phyloP scores from a whole-genome alignment of 2,113 vertebrate species.

The Pseudolaguvia tuberculata region DNA sequence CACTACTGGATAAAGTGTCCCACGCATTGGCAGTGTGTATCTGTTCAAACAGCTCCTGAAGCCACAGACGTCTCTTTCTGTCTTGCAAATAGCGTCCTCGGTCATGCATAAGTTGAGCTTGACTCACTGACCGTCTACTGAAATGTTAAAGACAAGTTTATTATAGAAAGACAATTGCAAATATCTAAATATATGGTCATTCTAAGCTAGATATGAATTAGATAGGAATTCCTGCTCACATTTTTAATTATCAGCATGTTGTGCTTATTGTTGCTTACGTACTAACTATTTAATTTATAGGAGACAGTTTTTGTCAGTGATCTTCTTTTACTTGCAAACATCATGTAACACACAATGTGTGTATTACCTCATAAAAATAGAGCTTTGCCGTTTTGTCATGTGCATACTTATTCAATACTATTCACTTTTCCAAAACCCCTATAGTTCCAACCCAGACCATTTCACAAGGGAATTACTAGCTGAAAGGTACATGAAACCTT shows the following conservation, averaged over 20 bases:
- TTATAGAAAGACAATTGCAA: neutral
- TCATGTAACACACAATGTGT: too few relatives aligned
- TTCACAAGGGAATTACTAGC: neutral
- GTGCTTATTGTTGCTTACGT: neutral
- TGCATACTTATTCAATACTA: neutral
- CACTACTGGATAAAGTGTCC: slow-evolving; percentile 50
- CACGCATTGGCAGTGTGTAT: slow-evolving; percentile 88
- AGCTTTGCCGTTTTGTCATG: neutral
- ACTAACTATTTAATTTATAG: too few relatives aligned
- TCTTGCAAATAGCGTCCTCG: slow-evolving; percentile 89
- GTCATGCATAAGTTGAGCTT: slow-evolving; percentile 94
- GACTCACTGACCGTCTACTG: slow-evolving; percentile 90
- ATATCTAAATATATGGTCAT: neutral
- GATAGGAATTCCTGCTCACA: too few relatives aligned
- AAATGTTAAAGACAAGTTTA: neutral
- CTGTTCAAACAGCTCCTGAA: slow-evolving; percentile 85
- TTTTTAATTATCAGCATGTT: neutral
- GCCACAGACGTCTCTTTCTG: slow-evolving; percentile 79
- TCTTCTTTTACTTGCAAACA: too few relatives aligned
- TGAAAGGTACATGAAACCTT: neutral
- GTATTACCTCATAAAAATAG: neutral
- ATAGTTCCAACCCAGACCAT: neutral
- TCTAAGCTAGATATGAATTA: neutral
- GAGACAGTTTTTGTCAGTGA: too few relatives aligned
- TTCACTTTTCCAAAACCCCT: neutral